These are phyloP conservation scores for Clanis bilineata DNA, from an alignment of 2,888 invertebrate genomes.

Conservation along the genomic window DNA sequence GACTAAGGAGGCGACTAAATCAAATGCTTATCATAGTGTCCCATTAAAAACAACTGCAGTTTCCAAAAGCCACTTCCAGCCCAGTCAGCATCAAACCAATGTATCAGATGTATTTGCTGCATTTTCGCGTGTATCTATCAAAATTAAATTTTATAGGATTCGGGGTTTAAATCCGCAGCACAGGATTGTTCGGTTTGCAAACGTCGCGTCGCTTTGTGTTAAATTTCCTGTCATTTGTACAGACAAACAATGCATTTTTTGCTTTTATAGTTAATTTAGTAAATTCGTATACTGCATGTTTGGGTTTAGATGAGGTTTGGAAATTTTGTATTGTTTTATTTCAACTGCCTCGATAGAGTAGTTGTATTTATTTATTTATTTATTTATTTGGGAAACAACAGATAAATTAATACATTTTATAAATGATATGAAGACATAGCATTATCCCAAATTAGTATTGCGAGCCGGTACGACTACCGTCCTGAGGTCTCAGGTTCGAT, in stretches of 20 bases:
- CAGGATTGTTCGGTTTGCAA: conserved; percentile 53
- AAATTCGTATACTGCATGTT: too few species aligned
- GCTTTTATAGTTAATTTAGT: not conserved
- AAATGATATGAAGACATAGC: too few species aligned
- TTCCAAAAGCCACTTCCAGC: conserved; percentile 35
- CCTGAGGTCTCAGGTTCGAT: too few species aligned
- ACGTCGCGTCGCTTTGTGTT: conserved; percentile 33
- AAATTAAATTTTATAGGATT: conserved; percentile 72
- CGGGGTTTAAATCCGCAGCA: conserved; percentile 50
- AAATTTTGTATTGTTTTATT: not conserved
- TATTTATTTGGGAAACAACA: too few species aligned
- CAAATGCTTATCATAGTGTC: too few species aligned
- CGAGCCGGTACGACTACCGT: too few species aligned
- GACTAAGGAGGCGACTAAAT: too few species aligned
- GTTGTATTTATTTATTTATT: not conserved
- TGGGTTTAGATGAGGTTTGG: too few species aligned
- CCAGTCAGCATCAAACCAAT: conserved; percentile 21
- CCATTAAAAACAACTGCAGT: too few species aligned
- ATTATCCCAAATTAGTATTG: too few species aligned
- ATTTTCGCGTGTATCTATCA: conserved; percentile 65
- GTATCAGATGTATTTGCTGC: conserved; percentile 54
- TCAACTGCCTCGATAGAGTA: not conserved
- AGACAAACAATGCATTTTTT: not conserved
- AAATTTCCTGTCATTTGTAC: conserved; percentile 31
- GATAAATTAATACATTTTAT: too few species aligned